Evolutionary conservation across 1,140 invertebrate species (phyloP).

Genomic region (Bombus polaris): DNA sequence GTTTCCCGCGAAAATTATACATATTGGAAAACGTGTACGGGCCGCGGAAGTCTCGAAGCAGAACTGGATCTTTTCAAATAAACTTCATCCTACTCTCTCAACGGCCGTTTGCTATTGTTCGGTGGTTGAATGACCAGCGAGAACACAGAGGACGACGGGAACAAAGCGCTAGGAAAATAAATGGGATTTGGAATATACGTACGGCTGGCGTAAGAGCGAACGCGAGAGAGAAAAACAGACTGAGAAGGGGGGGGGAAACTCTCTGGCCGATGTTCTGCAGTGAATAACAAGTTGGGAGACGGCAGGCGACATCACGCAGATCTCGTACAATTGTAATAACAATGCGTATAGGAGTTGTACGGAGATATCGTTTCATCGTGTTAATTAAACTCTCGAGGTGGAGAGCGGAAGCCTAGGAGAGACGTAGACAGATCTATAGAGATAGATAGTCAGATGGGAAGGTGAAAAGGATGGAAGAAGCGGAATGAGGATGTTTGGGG

Average conservation of each 20-base stretch:
- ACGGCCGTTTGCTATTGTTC: slow-evolving; percentile 36
- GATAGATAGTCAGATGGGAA: not conserved
- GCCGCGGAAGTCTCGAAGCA: not conserved
- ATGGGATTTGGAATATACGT: slow-evolving; percentile 11
- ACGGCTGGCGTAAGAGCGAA: too few relatives aligned
- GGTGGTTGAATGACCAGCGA: slow-evolving; percentile 32
- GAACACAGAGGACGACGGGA: slow-evolving; percentile 27
- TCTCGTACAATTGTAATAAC: not conserved
- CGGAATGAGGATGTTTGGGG: not conserved
- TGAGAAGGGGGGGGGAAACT: too few relatives aligned
- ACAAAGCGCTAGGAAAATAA: slow-evolving; percentile 35
- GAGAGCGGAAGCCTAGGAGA: not conserved
- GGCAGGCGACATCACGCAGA: not conserved
- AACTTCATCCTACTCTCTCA: not conserved
- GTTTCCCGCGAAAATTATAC: not conserved
- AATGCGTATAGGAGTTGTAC: not conserved
- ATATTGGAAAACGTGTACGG: not conserved
- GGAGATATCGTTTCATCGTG: slow-evolving; percentile 30
- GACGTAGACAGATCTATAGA: not conserved
- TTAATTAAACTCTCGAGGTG: not conserved
- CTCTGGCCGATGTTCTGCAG: not conserved
- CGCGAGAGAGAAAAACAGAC: not conserved
- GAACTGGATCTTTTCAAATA: slow-evolving; percentile 40
- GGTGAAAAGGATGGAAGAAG: slow-evolving; percentile 14
- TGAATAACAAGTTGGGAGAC: slow-evolving; percentile 23